Conservation (phyloP, 2,888 invertebrate genomes). For the Stenolophus ochropezus region DNA sequence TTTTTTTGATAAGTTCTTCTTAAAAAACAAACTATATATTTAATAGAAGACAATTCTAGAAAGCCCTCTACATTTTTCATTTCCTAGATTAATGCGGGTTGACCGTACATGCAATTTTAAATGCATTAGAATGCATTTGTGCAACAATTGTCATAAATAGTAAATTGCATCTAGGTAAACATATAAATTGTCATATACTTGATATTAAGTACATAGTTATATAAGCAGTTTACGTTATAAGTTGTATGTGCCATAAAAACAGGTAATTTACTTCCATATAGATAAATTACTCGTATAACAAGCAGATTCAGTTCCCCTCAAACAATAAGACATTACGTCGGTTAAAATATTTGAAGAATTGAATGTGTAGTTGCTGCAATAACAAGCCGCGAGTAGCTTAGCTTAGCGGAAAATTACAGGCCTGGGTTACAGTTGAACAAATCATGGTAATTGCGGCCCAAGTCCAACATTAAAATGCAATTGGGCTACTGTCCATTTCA, state of each 20-base stretch:
- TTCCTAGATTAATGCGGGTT: no score
- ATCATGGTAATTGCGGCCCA: constrained; percentile 34
- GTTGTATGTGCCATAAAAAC: not conserved
- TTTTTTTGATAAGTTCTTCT: no score
- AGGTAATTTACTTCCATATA: not conserved
- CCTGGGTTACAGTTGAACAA: constrained; percentile 23
- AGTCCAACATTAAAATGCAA: constrained; percentile 28
- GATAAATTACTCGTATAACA: not conserved
- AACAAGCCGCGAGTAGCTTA: constrained; percentile 8
- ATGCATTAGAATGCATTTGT: no score
- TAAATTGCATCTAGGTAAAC: no score
- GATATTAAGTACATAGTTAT: no score
- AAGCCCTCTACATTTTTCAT: no score
- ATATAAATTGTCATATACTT: not conserved
- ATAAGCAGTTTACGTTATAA: not conserved
- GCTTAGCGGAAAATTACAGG: constrained; percentile 32
- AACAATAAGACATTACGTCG: constrained; percentile 19
- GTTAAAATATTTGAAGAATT: constrained; percentile 8
- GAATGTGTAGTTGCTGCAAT: constrained; percentile 12
- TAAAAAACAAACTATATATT: no score
- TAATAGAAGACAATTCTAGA: no score
- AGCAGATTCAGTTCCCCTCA: not conserved
- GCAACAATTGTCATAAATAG: no score
- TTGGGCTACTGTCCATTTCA: constrained; percentile 37
- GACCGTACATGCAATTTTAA: no score